Conservation (phyloP, 2,888 invertebrate species). For the Cecidostiba fungosa region DNA sequence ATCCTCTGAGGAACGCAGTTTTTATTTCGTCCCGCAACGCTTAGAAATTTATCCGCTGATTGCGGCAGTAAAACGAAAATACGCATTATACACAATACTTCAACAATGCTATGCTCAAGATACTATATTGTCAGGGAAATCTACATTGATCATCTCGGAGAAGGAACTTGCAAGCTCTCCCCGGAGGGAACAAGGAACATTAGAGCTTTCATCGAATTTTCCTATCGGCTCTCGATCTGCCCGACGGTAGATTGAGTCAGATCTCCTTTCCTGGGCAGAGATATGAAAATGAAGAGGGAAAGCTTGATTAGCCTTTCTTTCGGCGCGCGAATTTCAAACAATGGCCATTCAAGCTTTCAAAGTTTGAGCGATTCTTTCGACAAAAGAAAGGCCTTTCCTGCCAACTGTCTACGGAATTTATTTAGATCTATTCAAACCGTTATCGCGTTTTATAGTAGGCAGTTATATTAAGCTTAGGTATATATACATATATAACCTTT, state of each 20-base stretch:
- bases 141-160: background rate
- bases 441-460: conserved; percentile 10
- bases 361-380: conserved; percentile 16
- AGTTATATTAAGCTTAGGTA: conserved; percentile 3
- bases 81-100: no score
- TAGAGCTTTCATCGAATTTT: conserved; percentile 27
- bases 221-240: conserved; percentile 16
- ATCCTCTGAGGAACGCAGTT: background rate
- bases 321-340: background rate
- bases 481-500: background rate
- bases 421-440: background rate
- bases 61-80: no score
- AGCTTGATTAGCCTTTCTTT: conserved; percentile 28
- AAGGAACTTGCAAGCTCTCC: background rate
- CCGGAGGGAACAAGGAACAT: background rate
- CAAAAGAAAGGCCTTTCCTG: background rate
- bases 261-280: background rate
- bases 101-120: background rate
- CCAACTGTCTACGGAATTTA: background rate
- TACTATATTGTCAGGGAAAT: background rate
- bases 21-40: background rate
- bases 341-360: background rate
- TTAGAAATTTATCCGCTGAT: background rate
- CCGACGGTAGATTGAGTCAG: conserved; percentile 12
- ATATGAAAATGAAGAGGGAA: background rate